phyloP scores from a whole-genome alignment of 2,888 invertebrate genomes.

The Adelognathus sp. region DNA sequence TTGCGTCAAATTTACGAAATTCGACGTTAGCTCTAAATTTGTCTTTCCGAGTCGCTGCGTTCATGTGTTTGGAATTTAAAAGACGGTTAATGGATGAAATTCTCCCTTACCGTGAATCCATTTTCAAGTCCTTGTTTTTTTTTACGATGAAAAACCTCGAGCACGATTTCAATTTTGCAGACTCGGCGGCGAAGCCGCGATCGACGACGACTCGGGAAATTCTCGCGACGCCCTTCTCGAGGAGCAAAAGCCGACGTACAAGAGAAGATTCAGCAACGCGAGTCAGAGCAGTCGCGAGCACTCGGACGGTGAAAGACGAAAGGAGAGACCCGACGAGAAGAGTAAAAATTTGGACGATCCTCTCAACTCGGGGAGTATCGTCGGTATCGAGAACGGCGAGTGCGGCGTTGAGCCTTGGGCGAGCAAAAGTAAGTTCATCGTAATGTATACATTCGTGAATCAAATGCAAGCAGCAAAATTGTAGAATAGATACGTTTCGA shows the following conservation, averaged over 20 bases:
- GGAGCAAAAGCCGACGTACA: conserved; percentile 69
- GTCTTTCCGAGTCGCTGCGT: no score
- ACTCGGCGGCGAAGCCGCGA: conserved; percentile 74
- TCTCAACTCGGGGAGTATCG: conserved; percentile 81
- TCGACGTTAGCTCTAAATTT: no score
- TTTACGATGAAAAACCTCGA: not conserved
- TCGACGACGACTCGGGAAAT: conserved; percentile 77
- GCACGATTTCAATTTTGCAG: conserved; percentile 58
- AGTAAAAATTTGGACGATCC: conserved; percentile 75
- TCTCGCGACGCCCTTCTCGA: conserved; percentile 78
- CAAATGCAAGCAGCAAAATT: conserved; percentile 1
- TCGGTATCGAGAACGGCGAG: conserved; percentile 82
- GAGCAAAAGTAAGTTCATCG: conserved; percentile 74
- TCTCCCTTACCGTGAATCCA: not conserved
- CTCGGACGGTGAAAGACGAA: conserved; percentile 73
- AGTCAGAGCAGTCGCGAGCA: conserved; percentile 79
- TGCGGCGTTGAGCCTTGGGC: conserved; percentile 74
- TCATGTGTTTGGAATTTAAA: no score
- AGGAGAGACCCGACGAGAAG: conserved; percentile 68
- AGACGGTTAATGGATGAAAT: no score
- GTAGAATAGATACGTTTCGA: conserved; percentile 12
- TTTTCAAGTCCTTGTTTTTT: not conserved
- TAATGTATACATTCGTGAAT: not conserved
- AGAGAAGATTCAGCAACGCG: conserved; percentile 77
- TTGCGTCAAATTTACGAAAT: no score